Percentiles rank a stretch among this genome's conserved stretches.
Evolutionary conservation across 2,888 invertebrate genomes (phyloP).

Genomic region (Neoitamus cyanurus): DNA sequence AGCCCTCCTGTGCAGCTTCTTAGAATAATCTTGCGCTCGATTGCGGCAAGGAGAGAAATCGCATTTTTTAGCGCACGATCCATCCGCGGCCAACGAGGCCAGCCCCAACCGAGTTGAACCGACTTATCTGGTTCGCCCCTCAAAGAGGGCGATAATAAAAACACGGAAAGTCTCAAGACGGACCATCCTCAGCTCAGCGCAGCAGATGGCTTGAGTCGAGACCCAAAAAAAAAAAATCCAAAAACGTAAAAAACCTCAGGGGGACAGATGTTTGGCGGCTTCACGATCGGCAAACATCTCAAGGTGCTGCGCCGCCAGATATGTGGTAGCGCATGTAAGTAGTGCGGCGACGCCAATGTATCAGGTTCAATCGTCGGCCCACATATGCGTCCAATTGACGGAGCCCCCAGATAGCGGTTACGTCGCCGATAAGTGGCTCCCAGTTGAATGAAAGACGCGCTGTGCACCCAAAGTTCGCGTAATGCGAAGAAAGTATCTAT

Average conservation of each 20-base stretch:
- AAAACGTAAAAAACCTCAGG: not conserved
- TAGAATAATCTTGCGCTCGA: not conserved
- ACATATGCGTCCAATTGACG: not conserved
- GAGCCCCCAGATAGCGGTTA: not conserved
- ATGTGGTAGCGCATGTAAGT: not conserved
- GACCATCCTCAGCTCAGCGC: not conserved
- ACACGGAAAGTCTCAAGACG: not conserved
- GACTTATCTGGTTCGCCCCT: not conserved
- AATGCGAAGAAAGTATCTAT: not conserved
- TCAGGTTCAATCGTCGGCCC: not conserved
- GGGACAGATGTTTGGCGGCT: constrained; percentile 25
- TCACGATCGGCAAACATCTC: constrained; percentile 9
- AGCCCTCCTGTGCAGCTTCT: not conserved
- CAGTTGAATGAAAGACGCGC: not conserved
- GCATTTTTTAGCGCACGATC: not conserved
- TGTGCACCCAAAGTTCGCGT: not conserved
- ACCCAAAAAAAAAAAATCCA: not conserved
- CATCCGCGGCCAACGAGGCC: not conserved
- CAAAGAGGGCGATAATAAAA: not conserved
- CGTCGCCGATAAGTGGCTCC: not conserved
- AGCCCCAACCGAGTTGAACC: not conserved
- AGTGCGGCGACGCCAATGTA: not conserved
- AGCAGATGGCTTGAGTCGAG: constrained; percentile 13
- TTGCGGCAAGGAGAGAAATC: not conserved
- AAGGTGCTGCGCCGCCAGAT: not conserved